Evolutionary conservation across 2,888 invertebrate genomes (phyloP).

Genomic region (Cheilosia impressa): DNA sequence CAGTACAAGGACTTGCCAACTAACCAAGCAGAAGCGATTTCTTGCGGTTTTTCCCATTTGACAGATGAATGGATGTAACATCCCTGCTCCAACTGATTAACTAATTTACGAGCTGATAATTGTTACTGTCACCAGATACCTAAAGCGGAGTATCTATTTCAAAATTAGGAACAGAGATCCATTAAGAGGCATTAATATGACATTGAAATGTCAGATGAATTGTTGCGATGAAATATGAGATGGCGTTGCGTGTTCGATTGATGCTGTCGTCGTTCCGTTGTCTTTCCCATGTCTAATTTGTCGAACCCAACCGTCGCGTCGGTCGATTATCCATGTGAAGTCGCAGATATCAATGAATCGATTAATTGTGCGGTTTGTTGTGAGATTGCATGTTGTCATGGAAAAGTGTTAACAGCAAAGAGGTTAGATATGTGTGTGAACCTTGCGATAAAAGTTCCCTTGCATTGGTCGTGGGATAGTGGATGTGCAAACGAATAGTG

Average conservation of each 20-base stretch:
- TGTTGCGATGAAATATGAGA: slow-evolving; percentile 56
- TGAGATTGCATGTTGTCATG: slow-evolving; percentile 54
- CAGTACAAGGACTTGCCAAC: slow-evolving; percentile 7
- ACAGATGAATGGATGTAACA: slow-evolving; percentile 27
- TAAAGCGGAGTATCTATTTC: slow-evolving; percentile 36
- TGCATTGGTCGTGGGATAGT: slow-evolving; percentile 36
- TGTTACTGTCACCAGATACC: slow-evolving; percentile 10
- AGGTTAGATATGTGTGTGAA: slow-evolving; percentile 64
- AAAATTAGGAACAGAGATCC: slow-evolving; percentile 29
- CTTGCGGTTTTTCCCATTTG: slow-evolving; percentile 52
- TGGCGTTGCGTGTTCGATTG: slow-evolving; percentile 46
- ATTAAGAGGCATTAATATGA: slow-evolving; percentile 59
- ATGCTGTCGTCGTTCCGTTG: slow-evolving; percentile 1
- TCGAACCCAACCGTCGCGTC: background rate
- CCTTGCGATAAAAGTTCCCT: slow-evolving; percentile 63
- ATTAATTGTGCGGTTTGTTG: slow-evolving; percentile 47
- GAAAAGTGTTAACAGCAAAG: slow-evolving; percentile 39
- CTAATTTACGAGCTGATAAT: slow-evolving; percentile 19
- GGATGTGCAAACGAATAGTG: background rate
- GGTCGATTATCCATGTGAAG: background rate
- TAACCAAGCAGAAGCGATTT: slow-evolving; percentile 29
- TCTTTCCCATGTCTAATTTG: slow-evolving; percentile 51
- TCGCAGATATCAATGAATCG: slow-evolving; percentile 55
- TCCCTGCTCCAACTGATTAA: slow-evolving; percentile 15
- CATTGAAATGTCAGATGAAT: slow-evolving; percentile 71